Percentiles rank a stretch among this genome's conserved stretches.
phyloP scores from a whole-genome alignment of 2,888 invertebrate species.

The Spisula solida region DNA sequence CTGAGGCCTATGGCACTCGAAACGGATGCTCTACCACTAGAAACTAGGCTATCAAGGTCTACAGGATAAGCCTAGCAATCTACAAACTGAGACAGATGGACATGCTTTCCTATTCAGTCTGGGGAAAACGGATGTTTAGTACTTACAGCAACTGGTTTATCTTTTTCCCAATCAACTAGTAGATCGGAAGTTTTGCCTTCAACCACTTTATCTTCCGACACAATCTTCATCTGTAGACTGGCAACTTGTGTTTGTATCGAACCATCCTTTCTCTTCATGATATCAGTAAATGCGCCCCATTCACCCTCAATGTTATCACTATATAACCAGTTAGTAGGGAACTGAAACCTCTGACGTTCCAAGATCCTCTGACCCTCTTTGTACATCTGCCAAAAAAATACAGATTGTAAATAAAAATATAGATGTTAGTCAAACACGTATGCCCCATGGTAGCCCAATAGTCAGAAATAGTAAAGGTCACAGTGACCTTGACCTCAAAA shows the following conservation, averaged over 20 bases:
- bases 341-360: slow-evolving; percentile 98
- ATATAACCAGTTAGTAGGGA: slow-evolving; percentile 98
- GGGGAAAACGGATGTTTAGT: neutral
- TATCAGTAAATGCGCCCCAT: slow-evolving; percentile 99
- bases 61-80: too few relatives aligned
- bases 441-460: too few relatives aligned
- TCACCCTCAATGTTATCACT: slow-evolving; percentile 99
- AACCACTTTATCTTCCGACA: slow-evolving; percentile 99
- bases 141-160: slow-evolving; percentile 95
- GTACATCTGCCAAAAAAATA: slow-evolving; percentile 91
- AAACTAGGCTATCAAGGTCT: too few relatives aligned
- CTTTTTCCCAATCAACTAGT: slow-evolving; percentile 98
- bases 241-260: slow-evolving; percentile 87
- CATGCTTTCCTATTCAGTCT: too few relatives aligned
- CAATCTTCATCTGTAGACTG: slow-evolving; percentile 97
- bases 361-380: slow-evolving; percentile 98
- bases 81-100: too few relatives aligned
- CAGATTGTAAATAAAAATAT: neutral
- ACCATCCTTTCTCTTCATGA: slow-evolving; percentile 98
- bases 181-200: slow-evolving; percentile 97
- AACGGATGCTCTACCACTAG: too few relatives aligned
- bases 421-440: too few relatives aligned
- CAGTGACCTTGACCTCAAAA: too few relatives aligned
- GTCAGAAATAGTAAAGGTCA: too few relatives aligned
- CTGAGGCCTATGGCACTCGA: too few relatives aligned